These are phyloP conservation scores for Avahi laniger DNA, from an alignment of 2,797 vertebrate genomes.

Conservation along the genomic window DNA sequence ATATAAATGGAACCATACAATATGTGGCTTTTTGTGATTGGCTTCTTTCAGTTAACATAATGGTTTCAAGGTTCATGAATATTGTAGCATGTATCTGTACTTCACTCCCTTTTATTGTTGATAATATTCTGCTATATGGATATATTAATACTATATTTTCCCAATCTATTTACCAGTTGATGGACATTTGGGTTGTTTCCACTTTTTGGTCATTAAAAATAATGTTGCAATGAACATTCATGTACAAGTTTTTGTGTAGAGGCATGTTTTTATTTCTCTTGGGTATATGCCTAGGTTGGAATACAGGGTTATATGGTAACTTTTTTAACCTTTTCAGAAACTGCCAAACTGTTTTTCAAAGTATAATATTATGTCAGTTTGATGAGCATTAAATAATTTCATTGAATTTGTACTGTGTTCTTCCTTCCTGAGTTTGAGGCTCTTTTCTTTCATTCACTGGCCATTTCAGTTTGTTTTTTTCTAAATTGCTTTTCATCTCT, in stretches of 20 bases:
- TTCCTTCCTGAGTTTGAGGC: background rate
- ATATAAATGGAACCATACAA: background rate
- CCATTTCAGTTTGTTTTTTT: background rate
- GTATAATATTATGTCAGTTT: background rate
- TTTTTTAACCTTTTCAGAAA: slow-evolving; percentile 21
- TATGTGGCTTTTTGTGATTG: background rate
- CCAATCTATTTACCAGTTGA: background rate
- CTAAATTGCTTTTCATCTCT: background rate
- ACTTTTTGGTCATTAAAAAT: background rate
- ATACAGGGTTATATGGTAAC: background rate
- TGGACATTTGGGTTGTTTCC: background rate
- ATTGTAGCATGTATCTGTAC: background rate
- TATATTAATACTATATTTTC: background rate
- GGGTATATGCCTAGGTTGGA: background rate
- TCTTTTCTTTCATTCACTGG: background rate
- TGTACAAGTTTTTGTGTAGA: background rate
- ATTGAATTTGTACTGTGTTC: background rate
- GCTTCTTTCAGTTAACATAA: background rate
- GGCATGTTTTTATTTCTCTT: background rate
- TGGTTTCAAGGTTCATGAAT: background rate
- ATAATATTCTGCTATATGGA: background rate
- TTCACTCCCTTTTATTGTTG: background rate
- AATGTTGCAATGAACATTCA: background rate
- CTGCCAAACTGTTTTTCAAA: background rate
- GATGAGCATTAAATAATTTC: background rate